Evolutionary conservation across 2,888 invertebrate genomes (phyloP), one percentile per base, ranked within the genome.

Genomic region (Drosophila melanocephala): DNA sequence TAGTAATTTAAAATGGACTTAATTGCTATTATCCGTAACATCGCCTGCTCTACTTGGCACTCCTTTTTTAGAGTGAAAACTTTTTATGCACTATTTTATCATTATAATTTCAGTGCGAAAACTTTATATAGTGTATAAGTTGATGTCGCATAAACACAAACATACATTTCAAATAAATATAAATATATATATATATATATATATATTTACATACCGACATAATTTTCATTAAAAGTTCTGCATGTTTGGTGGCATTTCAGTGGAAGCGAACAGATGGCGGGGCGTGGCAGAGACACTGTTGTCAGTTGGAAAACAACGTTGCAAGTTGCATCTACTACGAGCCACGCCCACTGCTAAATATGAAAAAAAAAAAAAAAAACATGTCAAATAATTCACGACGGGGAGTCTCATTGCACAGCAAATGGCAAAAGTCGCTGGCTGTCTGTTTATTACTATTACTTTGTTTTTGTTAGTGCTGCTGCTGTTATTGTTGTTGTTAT

Each of bases 171-270:
- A 44, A 12, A 47, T 47, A 42, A n/a, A n/a, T 60, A 53, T 64
- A 76, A 5, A 39, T 39, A 9, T 2, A 12, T 42, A 12, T 39
- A 14, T 1, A 19, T 37, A 6, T n/a, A 0, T 22, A 5, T 44
- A 22, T 44, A 44, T 12, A 12, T 44, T 12, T 44, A 22, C 6
- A 44, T 12, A 71, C 66, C 57, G 64, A 37, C 51, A 68, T 58
- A 76, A 72, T 73, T 87, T 85, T 87, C 84, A 85, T 85, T 85
- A 85, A 85, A 85, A 85, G 67, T 85, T 89, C 57, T 79, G 77
- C 58, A 58, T 69, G 44, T 52, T 53, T 73, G 37, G 22, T 26
- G 60, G 47, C 51, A 26, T 30, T 51, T 19, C 33, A 57, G 33
- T n/a, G 7, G 32, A 26, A n/a, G 9, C 5, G 42, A 10, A 30